Percentiles rank a stretch among this genome's conserved stretches.
Conservation (phyloP, 53 echinoderm and acorn worm genomes). For the Arbacia lixula region DNA sequence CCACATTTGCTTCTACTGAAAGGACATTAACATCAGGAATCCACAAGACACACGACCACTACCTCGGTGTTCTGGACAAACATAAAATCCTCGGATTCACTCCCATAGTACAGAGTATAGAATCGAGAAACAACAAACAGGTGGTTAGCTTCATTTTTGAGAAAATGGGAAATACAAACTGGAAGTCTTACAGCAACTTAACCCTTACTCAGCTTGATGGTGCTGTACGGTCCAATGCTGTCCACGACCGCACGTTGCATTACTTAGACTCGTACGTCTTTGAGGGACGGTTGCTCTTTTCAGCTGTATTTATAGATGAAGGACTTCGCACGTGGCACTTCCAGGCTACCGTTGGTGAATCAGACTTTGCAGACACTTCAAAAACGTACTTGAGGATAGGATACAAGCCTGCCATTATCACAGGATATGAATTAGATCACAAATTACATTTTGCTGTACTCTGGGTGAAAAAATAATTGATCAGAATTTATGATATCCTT, state of each 20-base stretch:
- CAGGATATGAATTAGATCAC: slow-evolving; percentile 34
- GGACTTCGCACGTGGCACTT: slow-evolving; percentile 55
- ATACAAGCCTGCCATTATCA: slow-evolving; percentile 12
- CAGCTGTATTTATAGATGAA: slow-evolving; percentile 79
- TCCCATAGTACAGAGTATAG: slow-evolving; percentile 75
- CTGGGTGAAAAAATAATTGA: slow-evolving; percentile 43
- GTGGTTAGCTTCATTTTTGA: slow-evolving; percentile 76
- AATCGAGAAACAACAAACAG: slow-evolving; percentile 54
- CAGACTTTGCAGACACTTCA: slow-evolving; percentile 31
- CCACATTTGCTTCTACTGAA: slow-evolving; percentile 48
- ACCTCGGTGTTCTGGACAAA: slow-evolving; percentile 32
- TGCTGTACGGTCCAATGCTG: slow-evolving; percentile 73
- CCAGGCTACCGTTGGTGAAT: slow-evolving; percentile 22
- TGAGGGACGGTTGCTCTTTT: slow-evolving; percentile 69
- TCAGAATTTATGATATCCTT: background rate
- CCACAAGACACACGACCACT: slow-evolving; percentile 52
- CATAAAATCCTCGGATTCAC: slow-evolving; percentile 42
- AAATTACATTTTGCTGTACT: slow-evolving; percentile 50
- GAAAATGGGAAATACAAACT: slow-evolving; percentile 57
- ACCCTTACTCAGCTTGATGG: slow-evolving; percentile 67
- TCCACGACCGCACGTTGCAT: slow-evolving; percentile 62
- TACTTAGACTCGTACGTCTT: slow-evolving; percentile 79
- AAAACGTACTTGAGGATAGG: slow-evolving; percentile 26
- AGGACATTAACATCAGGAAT: slow-evolving; percentile 37
- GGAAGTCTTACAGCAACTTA: slow-evolving; percentile 76